A percentile compares a stretch with the other conserved stretches of the same genome.
Evolutionary conservation across 2,113 vertebrate species (phyloP).

Genomic region (Caloenas nicobarica): DNA sequence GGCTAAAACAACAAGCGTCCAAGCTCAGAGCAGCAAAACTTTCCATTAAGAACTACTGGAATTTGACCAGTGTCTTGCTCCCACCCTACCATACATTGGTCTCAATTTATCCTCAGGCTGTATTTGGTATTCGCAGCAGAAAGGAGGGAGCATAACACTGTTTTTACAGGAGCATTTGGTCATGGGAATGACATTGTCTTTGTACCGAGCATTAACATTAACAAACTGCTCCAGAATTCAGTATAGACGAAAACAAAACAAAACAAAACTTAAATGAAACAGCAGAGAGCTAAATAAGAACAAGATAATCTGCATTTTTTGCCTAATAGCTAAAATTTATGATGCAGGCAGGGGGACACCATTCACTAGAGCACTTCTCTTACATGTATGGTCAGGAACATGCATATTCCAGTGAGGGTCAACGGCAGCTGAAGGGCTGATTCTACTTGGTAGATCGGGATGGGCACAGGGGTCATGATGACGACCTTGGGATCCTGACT

Average conservation of each 20-base stretch:
- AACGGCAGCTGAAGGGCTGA: background rate
- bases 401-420: too few species aligned
- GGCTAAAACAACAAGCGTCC: background rate
- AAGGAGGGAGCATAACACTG: rapidly evolving
- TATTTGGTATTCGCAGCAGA: background rate
- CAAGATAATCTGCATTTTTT: background rate
- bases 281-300: background rate
- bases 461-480: background rate
- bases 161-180: background rate
- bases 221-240: background rate
- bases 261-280: background rate
- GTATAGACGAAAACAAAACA: background rate
- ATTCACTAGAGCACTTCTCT: background rate
- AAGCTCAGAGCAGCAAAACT: background rate
- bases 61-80: background rate
- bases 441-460: background rate
- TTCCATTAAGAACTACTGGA: background rate
- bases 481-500: background rate
- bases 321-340: background rate
- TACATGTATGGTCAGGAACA: background rate
- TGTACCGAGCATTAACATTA: background rate
- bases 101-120: background rate
- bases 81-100: background rate
- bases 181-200: background rate
- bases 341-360: rapidly evolving